These are phyloP conservation scores for Drosophila mimetica DNA, from an alignment of 2,888 invertebrate genomes.

Conservation along the genomic window DNA sequence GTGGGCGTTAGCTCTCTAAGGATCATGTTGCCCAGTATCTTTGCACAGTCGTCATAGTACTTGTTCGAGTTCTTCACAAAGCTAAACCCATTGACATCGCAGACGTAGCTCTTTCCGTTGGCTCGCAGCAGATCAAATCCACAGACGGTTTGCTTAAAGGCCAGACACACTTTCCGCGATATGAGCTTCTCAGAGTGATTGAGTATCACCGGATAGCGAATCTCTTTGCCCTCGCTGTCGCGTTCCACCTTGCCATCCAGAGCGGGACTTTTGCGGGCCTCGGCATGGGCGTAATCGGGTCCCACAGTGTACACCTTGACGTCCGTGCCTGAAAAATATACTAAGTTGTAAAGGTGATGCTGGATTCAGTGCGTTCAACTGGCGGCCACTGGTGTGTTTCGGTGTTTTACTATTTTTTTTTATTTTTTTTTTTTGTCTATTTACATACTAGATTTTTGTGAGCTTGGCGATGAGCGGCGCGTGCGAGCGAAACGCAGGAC, in stretches of 20 bases:
- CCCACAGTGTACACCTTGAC: conserved; percentile 98
- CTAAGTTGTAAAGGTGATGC: conserved; percentile 85
- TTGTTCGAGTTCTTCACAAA: conserved; percentile 99
- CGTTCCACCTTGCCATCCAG: conserved; percentile 99
- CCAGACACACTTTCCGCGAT: conserved; percentile 97
- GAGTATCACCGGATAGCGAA: conserved; percentile 98
- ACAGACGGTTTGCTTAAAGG: conserved; percentile 99
- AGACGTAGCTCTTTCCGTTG: conserved; percentile 99
- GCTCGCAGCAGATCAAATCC: conserved; percentile 99
- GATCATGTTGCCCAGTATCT: conserved; percentile 99
- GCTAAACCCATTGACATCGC: conserved; percentile 99
- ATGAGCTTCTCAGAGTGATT: conserved; percentile 99
- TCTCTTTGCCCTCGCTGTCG: conserved; percentile 98
- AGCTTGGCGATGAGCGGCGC: conserved; percentile 48
- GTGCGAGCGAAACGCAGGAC: conserved; percentile 46
- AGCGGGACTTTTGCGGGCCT: conserved; percentile 99
- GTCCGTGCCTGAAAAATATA: conserved; percentile 87
- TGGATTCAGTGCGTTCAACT: conserved; percentile 82
- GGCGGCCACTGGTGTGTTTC: conserved; percentile 59
- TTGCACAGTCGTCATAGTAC: conserved; percentile 99
- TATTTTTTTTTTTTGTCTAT: background rate
- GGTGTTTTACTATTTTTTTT: conserved; percentile 7
- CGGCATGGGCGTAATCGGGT: conserved; percentile 99
- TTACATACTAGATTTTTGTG: conserved; percentile 11
- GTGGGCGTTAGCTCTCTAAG: conserved; percentile 97